Evolutionary conservation across 2,113 vertebrate genomes (phyloP).

Genomic region (Scytalopus superciliaris): DNA sequence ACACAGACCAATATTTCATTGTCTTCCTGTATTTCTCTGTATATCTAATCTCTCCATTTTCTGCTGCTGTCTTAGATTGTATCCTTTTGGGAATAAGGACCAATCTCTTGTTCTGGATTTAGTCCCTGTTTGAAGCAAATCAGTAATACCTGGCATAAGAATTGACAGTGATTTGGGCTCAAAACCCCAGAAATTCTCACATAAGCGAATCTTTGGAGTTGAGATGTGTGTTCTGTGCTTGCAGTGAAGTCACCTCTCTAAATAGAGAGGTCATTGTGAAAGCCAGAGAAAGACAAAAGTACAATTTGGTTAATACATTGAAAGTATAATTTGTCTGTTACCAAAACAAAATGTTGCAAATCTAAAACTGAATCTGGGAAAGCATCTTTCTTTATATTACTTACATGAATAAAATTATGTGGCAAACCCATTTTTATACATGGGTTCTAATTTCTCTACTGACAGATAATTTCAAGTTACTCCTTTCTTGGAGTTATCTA

Average conservation of each 20-base stretch:
- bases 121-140: background rate
- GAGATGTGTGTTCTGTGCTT: background rate
- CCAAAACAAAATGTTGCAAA: background rate
- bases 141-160: background rate
- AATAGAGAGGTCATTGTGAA: background rate
- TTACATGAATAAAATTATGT: background rate
- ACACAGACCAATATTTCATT: background rate
- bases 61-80: background rate
- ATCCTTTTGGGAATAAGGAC: background rate
- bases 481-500: background rate
- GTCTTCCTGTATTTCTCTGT: background rate
- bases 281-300: background rate
- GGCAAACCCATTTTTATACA: background rate
- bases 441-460: background rate
- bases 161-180: background rate
- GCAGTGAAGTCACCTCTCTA: background rate
- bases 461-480: background rate
- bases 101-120: background rate
- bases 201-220: background rate
- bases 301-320: background rate
- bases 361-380: background rate
- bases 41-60: background rate
- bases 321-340: background rate
- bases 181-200: fast-evolving
- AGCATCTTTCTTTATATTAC: background rate